phyloP scores from a whole-genome alignment of 1,140 invertebrate species.

The Drosophila lacertosa region DNA sequence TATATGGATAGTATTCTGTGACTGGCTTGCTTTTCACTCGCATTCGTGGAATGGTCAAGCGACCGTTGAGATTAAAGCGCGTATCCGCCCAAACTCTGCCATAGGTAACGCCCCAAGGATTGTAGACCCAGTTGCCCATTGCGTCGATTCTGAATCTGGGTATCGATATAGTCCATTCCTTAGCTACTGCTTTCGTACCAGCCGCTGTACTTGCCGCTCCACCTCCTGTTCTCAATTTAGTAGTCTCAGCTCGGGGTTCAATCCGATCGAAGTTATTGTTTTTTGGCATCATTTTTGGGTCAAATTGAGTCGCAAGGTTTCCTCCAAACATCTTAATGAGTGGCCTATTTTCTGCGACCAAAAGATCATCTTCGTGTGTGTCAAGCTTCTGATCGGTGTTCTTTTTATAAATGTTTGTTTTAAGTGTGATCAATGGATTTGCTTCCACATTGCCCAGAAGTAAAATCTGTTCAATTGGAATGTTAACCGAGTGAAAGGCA shows the following conservation, averaged over 20 bases:
- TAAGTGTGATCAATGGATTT: background rate
- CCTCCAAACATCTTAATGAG: background rate
- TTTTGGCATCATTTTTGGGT: no score
- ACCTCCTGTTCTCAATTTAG: no score
- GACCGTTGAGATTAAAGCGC: background rate
- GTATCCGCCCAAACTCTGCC: slow-evolving; percentile 23
- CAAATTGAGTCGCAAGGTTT: no score
- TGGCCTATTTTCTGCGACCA: background rate
- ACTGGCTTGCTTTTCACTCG: rapidly evolving
- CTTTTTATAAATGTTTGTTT: background rate
- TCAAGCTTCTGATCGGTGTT: background rate
- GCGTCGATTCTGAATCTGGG: background rate
- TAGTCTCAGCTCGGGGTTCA: no score
- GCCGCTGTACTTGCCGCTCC: background rate
- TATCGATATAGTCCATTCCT: slow-evolving; percentile 19
- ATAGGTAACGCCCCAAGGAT: slow-evolving; percentile 28
- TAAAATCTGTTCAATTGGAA: background rate
- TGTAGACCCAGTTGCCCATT: slow-evolving; percentile 31
- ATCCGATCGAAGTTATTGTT: no score
- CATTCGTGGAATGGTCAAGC: background rate
- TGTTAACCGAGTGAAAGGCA: background rate
- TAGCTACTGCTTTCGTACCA: background rate
- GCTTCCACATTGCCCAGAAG: background rate
- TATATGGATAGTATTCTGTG: background rate
- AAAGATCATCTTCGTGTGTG: no score